These are phyloP conservation scores for Heliconius sara DNA, from an alignment of 2,888 invertebrate genomes.

Conservation along the genomic window DNA sequence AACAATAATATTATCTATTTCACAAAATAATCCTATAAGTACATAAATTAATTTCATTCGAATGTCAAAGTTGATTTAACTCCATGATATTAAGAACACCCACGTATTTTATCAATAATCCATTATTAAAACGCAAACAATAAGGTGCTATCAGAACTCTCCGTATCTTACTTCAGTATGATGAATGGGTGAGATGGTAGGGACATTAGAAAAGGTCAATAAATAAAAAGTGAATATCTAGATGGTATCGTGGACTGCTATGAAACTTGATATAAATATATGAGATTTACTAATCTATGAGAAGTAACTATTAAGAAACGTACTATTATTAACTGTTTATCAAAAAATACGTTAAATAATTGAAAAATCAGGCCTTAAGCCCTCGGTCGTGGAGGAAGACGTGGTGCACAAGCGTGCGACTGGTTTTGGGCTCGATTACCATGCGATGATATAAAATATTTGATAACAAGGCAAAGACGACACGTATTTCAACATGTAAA, in stretches of 20 bases:
- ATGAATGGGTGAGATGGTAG: slow-evolving; percentile 72
- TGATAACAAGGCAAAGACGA: too few species aligned
- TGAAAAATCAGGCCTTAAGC: too few species aligned
- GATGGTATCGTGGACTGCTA: slow-evolving; percentile 61
- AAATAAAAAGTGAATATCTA: slow-evolving; percentile 81
- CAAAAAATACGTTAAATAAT: too few species aligned
- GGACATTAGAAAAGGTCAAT: slow-evolving; percentile 83
- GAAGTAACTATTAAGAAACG: slow-evolving; percentile 34
- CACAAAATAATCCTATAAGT: not conserved
- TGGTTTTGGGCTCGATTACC: too few species aligned
- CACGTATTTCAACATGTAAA: too few species aligned
- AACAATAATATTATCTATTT: not conserved
- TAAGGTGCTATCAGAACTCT: slow-evolving; percentile 75
- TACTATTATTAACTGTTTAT: not conserved
- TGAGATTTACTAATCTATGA: slow-evolving; percentile 42
- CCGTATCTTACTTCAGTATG: slow-evolving; percentile 68
- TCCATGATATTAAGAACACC: slow-evolving; percentile 78
- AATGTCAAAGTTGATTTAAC: slow-evolving; percentile 65
- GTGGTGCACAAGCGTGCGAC: too few species aligned
- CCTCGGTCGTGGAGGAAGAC: too few species aligned
- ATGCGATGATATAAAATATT: too few species aligned
- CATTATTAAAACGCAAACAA: slow-evolving; percentile 82
- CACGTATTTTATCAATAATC: slow-evolving; percentile 83
- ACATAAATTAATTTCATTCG: slow-evolving; percentile 17
- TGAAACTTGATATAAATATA: slow-evolving; percentile 63